Conservation (phyloP, 1,140 invertebrate species). For the Drosophila pseudoobscura region DNA sequence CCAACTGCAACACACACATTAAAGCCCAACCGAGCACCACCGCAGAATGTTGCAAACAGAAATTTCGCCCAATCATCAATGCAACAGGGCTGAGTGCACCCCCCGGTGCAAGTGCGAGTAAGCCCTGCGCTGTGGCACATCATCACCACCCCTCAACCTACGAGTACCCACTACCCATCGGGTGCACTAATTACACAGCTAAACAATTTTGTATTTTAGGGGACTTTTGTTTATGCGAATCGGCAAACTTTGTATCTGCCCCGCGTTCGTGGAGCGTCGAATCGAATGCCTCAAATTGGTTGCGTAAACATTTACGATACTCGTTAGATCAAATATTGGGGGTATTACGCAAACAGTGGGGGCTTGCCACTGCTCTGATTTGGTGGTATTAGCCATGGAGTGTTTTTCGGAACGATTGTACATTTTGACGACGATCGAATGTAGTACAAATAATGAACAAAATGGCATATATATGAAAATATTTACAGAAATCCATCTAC, state of each 20-base stretch:
- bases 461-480: no score
- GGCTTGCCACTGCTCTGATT: no score
- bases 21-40: background rate
- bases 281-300: slow-evolving; percentile 51
- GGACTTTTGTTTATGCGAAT: slow-evolving; percentile 53
- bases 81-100: slow-evolving; percentile 14
- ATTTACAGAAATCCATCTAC: no score
- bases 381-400: no score
- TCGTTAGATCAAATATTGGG: slow-evolving; percentile 5
- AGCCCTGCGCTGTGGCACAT: background rate
- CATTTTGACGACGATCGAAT: no score
- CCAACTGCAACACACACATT: background rate
- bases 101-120: background rate
- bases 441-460: no score
- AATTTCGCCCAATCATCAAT: slow-evolving; percentile 37
- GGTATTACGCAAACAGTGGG: background rate
- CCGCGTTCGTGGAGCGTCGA: slow-evolving; percentile 8
- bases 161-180: slow-evolving; percentile 14
- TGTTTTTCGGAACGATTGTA: no score
- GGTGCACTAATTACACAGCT: slow-evolving; percentile 65
- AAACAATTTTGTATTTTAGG: slow-evolving; percentile 64
- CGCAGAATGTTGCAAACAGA: slow-evolving; percentile 28
- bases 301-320: slow-evolving; percentile 45
- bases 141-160: no score
- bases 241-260: slow-evolving; percentile 30